phyloP scores from a whole-genome alignment of 2,888 invertebrate species.

The Agapostemon virescens region DNA sequence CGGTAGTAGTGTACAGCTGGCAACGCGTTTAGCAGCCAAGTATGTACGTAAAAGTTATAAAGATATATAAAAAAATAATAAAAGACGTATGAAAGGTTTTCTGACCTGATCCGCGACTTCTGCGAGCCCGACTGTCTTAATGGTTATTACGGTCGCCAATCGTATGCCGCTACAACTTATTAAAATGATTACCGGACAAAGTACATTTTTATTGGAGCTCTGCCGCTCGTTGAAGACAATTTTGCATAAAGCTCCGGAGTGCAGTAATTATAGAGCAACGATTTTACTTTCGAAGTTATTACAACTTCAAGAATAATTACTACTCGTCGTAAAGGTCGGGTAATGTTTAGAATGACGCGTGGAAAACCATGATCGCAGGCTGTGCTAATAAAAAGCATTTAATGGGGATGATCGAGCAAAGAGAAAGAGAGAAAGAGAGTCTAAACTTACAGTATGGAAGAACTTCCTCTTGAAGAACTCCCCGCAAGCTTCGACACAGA shows the following conservation, averaged over 20 bases:
- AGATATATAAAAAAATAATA: no score
- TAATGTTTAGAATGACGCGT: neutral
- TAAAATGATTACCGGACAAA: neutral
- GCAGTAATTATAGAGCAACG: neutral
- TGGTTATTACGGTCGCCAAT: no score
- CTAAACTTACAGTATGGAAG: neutral
- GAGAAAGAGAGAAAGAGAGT: neutral
- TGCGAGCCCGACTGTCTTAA: no score
- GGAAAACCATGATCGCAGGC: neutral
- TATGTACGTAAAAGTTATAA: no score
- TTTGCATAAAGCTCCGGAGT: neutral
- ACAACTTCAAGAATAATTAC: neutral
- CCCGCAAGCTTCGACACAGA: neutral
- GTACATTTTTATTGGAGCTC: neutral
- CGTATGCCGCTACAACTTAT: no score
- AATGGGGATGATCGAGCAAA: neutral
- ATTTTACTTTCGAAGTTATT: neutral
- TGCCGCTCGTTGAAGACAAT: neutral
- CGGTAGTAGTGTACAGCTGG: no score
- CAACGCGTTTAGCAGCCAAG: no score
- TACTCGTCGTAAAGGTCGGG: neutral
- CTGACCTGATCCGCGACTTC: no score
- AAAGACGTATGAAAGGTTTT: no score
- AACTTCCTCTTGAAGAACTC: conserved; percentile 7
- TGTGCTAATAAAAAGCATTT: neutral